Conservation (phyloP, 2,888 invertebrate genomes). For the Laothoe populi region DNA sequence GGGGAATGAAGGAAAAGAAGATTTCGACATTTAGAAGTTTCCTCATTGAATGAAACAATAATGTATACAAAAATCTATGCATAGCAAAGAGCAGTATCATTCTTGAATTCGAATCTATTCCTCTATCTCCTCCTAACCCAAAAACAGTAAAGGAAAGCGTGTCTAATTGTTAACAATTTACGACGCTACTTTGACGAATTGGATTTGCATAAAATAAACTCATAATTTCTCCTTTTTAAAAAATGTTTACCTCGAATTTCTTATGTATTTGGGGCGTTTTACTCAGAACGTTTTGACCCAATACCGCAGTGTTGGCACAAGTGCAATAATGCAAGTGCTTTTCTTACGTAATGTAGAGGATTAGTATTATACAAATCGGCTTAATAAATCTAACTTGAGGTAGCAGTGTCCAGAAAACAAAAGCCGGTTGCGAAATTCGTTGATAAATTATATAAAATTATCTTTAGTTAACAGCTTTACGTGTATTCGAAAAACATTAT, state of each 20-base stretch:
- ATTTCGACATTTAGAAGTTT: too few relatives aligned
- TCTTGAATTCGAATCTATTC: neutral
- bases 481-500: too few relatives aligned
- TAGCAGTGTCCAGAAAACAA: neutral
- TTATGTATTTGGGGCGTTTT: constrained; percentile 45
- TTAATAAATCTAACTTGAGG: neutral
- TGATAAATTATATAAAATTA: too few relatives aligned
- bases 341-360: constrained; percentile 28
- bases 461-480: too few relatives aligned
- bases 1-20: too few relatives aligned
- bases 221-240: neutral
- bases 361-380: constrained; percentile 30
- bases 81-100: neutral
- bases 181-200: neutral
- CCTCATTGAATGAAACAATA: too few relatives aligned
- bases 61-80: too few relatives aligned
- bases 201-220: neutral
- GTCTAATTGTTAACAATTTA: neutral
- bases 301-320: constrained; percentile 42
- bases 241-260: constrained; percentile 27
- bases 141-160: neutral
- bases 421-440: neutral
- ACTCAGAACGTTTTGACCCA: constrained; percentile 36
- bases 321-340: constrained; percentile 29
- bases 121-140: constrained; percentile 1